Conservation (phyloP, 2,797 vertebrate species). For the Dromococcyx pavoninus region DNA sequence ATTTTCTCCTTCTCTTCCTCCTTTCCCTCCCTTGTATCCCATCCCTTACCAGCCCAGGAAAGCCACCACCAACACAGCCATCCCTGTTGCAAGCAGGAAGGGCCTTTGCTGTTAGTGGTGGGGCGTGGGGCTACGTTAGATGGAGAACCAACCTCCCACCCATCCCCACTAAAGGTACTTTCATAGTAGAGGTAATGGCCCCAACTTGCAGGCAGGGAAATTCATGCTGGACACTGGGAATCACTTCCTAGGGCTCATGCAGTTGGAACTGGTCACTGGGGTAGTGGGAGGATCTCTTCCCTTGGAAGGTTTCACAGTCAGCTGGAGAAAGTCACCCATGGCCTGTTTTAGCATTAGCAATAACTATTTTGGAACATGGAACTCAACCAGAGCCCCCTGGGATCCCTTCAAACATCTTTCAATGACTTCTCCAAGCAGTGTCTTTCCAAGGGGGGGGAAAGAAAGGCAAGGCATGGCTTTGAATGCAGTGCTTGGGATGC, state of each 20-base stretch:
- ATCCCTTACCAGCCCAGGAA: background rate
- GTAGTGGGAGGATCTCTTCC: background rate
- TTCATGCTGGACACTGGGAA: background rate
- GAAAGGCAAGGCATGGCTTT: background rate
- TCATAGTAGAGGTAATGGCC: background rate
- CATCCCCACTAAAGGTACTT: background rate
- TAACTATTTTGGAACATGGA: background rate
- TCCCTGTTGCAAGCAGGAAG: background rate
- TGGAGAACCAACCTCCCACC: background rate
- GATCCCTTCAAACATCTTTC: background rate
- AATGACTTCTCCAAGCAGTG: background rate
- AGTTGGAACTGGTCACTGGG: background rate
- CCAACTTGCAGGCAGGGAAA: background rate
- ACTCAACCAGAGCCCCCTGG: background rate
- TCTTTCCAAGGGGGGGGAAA: background rate
- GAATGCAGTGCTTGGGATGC: background rate
- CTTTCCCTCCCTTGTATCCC: background rate
- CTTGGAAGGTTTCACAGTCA: background rate
- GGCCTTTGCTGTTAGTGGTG: background rate
- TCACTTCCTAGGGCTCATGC: background rate
- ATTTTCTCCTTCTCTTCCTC: background rate
- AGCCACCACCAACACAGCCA: background rate
- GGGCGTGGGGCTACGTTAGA: background rate
- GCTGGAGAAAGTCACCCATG: background rate
- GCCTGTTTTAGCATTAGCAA: constrained; percentile 5